A percentile compares a stretch with the other conserved stretches of the same genome.
Conservation (phyloP, 1,140 invertebrate genomes). For the Sarcophaga peregrina region DNA sequence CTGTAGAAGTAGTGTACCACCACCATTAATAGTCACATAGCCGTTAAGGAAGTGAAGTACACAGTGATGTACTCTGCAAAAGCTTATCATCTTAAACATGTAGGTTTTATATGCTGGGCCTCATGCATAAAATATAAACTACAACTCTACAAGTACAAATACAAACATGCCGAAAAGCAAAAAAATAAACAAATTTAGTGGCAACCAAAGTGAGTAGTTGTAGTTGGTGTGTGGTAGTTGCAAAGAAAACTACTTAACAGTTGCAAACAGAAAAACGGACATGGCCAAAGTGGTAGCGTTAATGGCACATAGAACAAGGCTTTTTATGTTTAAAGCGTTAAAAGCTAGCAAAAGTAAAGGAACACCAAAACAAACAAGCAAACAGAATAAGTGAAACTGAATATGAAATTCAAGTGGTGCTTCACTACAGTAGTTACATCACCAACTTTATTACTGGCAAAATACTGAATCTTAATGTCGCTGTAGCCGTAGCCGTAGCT, state of each 20-base stretch:
- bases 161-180: slow-evolving; percentile 17
- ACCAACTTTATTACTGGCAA: slow-evolving; percentile 1
- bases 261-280: slow-evolving; percentile 12
- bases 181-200: background rate
- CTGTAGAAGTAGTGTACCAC: background rate
- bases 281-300: slow-evolving; percentile 26
- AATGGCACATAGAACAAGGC: slow-evolving; percentile 27
- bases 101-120: slow-evolving; percentile 16
- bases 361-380: too few relatives aligned
- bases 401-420: background rate
- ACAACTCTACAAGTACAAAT: slow-evolving; percentile 2
- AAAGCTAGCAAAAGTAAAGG: background rate
- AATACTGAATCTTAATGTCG: background rate
- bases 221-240: background rate
- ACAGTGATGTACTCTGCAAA: background rate
- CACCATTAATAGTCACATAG: background rate
- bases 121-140: slow-evolving; percentile 15
- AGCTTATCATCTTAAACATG: background rate
- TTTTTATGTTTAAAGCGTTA: slow-evolving; percentile 22
- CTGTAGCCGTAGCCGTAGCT: too few relatives aligned
- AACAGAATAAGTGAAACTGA: background rate
- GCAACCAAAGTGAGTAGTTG: background rate
- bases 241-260: slow-evolving; percentile 33
- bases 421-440: slow-evolving; percentile 20
- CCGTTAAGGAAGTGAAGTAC: slow-evolving; percentile 12